Evolutionary conservation across 2,888 invertebrate genomes (phyloP), one percentile per base, ranked within the genome.

Genomic region (Leptinotarsa haldemani): DNA sequence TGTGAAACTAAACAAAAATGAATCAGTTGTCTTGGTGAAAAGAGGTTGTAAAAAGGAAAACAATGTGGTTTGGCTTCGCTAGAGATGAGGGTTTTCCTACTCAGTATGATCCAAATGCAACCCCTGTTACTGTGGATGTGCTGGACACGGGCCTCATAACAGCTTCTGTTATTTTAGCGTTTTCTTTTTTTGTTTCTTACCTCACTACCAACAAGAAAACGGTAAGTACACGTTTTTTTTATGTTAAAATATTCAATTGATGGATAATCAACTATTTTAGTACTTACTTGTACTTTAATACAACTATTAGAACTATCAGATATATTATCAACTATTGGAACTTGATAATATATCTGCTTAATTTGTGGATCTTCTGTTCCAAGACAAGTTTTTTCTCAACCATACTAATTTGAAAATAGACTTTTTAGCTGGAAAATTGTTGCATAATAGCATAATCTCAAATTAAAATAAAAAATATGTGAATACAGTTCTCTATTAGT

Each of bases 101-200:
- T 0, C 85, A 85, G 75, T 89, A 88, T 78, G 74, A 78, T 0
- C 79, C 85, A 64, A 81, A 86, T 75, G 82, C 85, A 70, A 87
- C 87, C 2, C 81, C 89, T 2, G 89, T 88, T 16, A 86, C 86
- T 2, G 84, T 87, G 0, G 89, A 90, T 79, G 85, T 89, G n/a
- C 76, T 88, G n/a, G 87, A 88, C 77, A 84, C 84, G 3, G 88
- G 88, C 16, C 83, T 89, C 53, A 85, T 89, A 40, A 76, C 82
- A 2, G 84, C 87, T 5, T 88, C 88, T 79, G 65, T 88, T 16
- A 86, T 88, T 72, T 71, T 89, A 25, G 83, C 82, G 25, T 58
- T 88, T 22, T 85, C 86, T 66, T 87, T 87, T 77, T 81, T 83
- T 46, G 80, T 87, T 64, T 81, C 88, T n/a, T 75, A 88, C 58